These are phyloP conservation scores for Scarus forsteni DNA, from an alignment of 2,797 vertebrate genomes.

Conservation along the genomic window DNA sequence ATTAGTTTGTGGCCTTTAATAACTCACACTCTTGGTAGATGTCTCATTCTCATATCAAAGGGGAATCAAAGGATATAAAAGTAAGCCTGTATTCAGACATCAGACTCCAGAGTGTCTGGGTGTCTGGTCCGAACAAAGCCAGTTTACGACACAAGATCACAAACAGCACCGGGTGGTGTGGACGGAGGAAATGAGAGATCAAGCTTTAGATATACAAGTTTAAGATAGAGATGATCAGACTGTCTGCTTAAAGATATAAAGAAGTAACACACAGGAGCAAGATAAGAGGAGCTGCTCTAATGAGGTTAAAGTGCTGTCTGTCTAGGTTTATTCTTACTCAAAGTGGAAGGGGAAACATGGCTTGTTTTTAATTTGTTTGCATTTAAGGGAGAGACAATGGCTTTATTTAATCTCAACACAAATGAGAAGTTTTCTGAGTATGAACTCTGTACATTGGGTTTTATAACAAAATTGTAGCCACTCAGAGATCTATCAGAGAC, in stretches of 20 bases:
- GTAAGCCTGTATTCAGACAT: conserved; percentile 51
- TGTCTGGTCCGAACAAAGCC: conserved; percentile 44
- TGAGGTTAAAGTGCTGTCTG: background rate
- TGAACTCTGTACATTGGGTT: too few relatives aligned
- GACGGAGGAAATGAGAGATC: conserved; percentile 45
- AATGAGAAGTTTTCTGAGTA: too few relatives aligned
- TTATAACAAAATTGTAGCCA: too few relatives aligned
- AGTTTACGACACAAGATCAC: conserved; percentile 45
- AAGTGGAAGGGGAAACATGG: too few relatives aligned
- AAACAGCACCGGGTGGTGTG: conserved; percentile 17
- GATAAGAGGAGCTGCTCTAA: conserved; percentile 7
- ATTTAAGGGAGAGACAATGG: background rate
- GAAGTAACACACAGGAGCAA: conserved; percentile 4
- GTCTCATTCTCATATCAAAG: conserved; percentile 49
- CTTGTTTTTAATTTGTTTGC: background rate
- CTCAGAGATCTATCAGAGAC: too few relatives aligned
- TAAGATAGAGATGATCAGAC: conserved; percentile 42
- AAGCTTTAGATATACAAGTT: conserved; percentile 32
- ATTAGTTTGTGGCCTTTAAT: conserved; percentile 63
- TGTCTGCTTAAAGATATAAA: conserved; percentile 31
- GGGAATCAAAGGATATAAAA: conserved; percentile 60
- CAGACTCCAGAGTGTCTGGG: conserved; percentile 44
- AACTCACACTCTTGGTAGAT: conserved; percentile 39
- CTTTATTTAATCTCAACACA: too few relatives aligned
- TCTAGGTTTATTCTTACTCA: background rate